A percentile compares a stretch with the other conserved stretches of the same genome.
phyloP scores from a whole-genome alignment of 2,797 vertebrate species.

The Hapalemur alaotrensis region DNA sequence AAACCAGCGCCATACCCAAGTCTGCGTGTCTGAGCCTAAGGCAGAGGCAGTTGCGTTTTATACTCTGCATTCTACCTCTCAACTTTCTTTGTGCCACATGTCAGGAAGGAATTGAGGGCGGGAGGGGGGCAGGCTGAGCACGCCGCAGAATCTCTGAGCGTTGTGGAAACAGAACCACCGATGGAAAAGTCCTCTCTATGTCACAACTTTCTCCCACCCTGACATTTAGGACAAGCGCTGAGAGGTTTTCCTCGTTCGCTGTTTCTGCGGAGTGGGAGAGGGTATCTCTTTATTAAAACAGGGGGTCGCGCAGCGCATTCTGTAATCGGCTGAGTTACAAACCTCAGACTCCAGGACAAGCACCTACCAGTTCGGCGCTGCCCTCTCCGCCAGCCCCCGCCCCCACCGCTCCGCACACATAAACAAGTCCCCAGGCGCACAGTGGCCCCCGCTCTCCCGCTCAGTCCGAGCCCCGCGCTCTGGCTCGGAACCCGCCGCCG shows the following conservation, averaged over 20 bases:
- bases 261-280: background rate
- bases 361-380: background rate
- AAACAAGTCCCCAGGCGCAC: background rate
- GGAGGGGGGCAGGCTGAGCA: background rate
- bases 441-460: background rate
- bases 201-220: background rate
- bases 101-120: background rate
- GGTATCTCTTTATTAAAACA: conserved; percentile 1
- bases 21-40: background rate
- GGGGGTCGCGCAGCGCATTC: background rate
- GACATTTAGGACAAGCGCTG: background rate
- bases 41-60: background rate
- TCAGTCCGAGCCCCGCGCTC: background rate
- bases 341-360: background rate
- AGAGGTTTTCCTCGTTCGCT: background rate
- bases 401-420: conserved; percentile 12
- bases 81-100: conserved; percentile 53
- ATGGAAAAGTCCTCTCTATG: background rate
- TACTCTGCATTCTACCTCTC: background rate
- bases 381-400: background rate
- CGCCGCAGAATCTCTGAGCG: background rate
- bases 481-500: background rate
- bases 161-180: background rate
- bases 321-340: background rate
- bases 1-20: background rate